Evolutionary conservation across 2,113 vertebrate genomes (phyloP), one percentile per base, ranked within the genome.

Genomic region (Odobenus rosmarus): DNA sequence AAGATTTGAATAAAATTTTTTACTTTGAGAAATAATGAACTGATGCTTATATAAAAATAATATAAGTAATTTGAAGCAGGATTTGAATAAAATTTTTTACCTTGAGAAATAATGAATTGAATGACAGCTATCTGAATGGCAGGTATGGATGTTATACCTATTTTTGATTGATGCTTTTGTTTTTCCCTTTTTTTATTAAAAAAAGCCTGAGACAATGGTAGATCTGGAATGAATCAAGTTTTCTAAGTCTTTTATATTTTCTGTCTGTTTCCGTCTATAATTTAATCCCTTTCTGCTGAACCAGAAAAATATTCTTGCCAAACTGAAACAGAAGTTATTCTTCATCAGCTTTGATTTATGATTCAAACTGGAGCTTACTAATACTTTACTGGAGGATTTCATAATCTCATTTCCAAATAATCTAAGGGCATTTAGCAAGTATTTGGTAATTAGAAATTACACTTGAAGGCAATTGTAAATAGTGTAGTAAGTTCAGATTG

Each of bases 281-380:
- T 74, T 89, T 81, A 96, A 79, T 11, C 2, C 6, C 31, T 9
- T 42, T 82, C 21, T 31, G 10, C 46, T 84, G 51, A 93, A 67
- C 19, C 64, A 88, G 26, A 72, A 96, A 95, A 93, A 23, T 57
- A 67, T 88, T 88, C 61, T 93, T 90, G 16, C 61, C 46, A 71
- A 83, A 91, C 21, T 67, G 18, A 79, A 82, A 53, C 4, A 71
- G 21, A 83, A 86, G 4, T 86, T 28, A 74, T 33, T 49, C 16
- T 94, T 46, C n/a, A 79, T 55, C 31, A 93, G 28, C 64, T 72
- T 84, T 79, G 19, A 82, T 59, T 82, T 84, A 46, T 49, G n/a
- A 10, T 46, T 51, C 49, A 77, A 93, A 79, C 26, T 90, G 77
- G 42, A 79, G 24, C 81, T 93, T 90, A 39, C 53, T 90, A 88